Base-by-base conservation (phyloP, 2,888 invertebrate genomes). In the Caradrina kadenii region DNA sequence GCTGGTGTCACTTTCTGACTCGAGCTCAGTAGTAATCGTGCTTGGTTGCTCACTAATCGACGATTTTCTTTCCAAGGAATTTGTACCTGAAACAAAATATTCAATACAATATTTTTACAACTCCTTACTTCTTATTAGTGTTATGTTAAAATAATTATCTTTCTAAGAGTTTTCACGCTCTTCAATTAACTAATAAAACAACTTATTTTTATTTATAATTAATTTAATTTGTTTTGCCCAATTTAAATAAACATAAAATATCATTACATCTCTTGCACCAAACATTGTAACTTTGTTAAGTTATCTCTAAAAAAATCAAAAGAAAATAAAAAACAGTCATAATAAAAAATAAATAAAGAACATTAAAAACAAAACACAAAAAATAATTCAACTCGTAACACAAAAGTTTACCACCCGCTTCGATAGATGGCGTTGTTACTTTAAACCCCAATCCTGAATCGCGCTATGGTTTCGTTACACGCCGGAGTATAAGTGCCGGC, bases 21-120 rank as follows among this genome's bases (percentile, higher is more conserved):
- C 92, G 1, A 91, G 90, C 0, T 75, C 73, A 0, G 84, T 63
- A 1, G 83, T 64, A 2, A 66, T 52, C 0, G 85, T 48, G 45
- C 65, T 82, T 0, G 82, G 63, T 42, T 84, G 89, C 53, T 94
- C 94, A 1, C 87, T 83, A 21, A 88, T 71, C 0, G 95, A 91
- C 0, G 93, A 90, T 53, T 93, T 93, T 53, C 92, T 89, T 49
- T 95, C 95, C 58, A 94, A 78, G 0, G 93, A 93, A 74, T 89
- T 93, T 21, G 91, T 88, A 81, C 91, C 95, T 94, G 80, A 3
- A 87, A 88, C 58, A 72, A 53, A 4, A 21, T 61, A 45, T 17
- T 45, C 2, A 42, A 17, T 42, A 13, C 10, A 35, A 35, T 39
- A 13, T 39, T 39, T 35, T 35, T 31, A 31, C 31, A 31, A 31